Base-by-base conservation (phyloP, 2,797 vertebrate species). In the Manis crassicaudata region DNA sequence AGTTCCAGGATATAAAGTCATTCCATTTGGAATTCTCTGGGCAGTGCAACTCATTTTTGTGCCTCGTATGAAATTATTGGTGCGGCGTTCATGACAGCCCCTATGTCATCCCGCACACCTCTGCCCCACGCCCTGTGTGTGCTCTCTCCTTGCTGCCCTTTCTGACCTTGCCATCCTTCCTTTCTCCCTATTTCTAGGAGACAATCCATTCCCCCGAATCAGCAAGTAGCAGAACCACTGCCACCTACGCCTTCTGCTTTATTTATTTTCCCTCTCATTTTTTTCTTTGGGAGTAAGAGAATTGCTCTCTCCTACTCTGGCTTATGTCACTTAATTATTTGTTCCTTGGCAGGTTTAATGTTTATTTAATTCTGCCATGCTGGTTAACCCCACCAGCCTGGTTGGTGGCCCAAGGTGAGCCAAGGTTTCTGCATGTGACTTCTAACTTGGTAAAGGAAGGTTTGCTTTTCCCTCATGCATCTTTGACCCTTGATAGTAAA, bases 401-500 rank as follows among this genome's bases (percentile, higher is more conserved):
- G n/a, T 63, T 88, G 35, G 65, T 68, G 35, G 35, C 70, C 88
- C 87, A 23, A 81, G 65, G 37, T 58, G 70, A 95, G 84, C 80
- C 43, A 84, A 32, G 46, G 77, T 94, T 90, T 82, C 86, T 92
- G 54, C n/a, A 20, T 12, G 77, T 46, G 88, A 82, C n/a, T 92
- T 89, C 40, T 88, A 32, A 54, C 88, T 82, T 82, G 17, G 46
- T 79, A 67, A 83, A 52, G 40, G 86, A 89, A 52, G 20, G 7
- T 80, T 90, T 70, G 21, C 63, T 92, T 79, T 85, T 16, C 40
- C 70, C 27, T 93, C 32, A 73, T 35, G 10, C 7, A 13, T 46
- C 75, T 88, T 88, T 90, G 75, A 95, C 56, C 70, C 13, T 76
- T 63, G 17, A 17, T 68, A 77, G 70, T 79, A 68, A 97, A 96